Evolutionary conservation across 2,797 vertebrate genomes (phyloP).

Genomic region (Anableps anableps): DNA sequence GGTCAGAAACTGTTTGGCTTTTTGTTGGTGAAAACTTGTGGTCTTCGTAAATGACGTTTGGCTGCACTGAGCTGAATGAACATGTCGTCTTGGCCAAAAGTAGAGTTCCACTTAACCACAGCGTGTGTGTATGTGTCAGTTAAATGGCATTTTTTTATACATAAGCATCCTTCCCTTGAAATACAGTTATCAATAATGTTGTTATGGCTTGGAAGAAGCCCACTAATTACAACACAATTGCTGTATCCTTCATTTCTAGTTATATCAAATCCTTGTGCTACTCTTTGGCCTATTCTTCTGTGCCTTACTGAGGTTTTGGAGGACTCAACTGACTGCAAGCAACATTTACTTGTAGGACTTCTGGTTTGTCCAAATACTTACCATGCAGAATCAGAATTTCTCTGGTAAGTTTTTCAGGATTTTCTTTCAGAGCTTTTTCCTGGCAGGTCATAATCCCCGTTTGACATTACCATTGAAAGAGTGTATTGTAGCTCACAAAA

Average conservation of each 20-base stretch:
- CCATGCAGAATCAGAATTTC: background rate
- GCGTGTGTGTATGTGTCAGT: constrained; percentile 34
- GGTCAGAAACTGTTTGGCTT: constrained; percentile 36
- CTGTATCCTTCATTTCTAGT: background rate
- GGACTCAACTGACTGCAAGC: background rate
- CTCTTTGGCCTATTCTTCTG: background rate
- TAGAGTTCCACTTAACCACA: constrained; percentile 62
- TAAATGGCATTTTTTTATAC: constrained; percentile 25
- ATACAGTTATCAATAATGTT: constrained; percentile 23
- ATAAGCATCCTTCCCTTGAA: background rate
- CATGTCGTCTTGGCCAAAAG: constrained; percentile 60
- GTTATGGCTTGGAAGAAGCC: constrained; percentile 16
- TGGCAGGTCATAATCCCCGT: background rate
- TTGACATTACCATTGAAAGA: background rate
- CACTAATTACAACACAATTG: background rate
- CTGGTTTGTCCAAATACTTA: background rate
- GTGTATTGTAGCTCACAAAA: background rate
- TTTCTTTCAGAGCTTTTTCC: background rate
- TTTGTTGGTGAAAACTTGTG: constrained; percentile 52
- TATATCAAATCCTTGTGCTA: background rate
- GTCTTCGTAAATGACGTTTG: constrained; percentile 67
- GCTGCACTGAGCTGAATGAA: constrained; percentile 58
- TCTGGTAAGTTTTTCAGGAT: background rate
- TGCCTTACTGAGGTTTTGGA: background rate
- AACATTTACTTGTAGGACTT: background rate